phyloP scores from a whole-genome alignment of 2,888 invertebrate genomes.

The Orchesella flavescens region DNA sequence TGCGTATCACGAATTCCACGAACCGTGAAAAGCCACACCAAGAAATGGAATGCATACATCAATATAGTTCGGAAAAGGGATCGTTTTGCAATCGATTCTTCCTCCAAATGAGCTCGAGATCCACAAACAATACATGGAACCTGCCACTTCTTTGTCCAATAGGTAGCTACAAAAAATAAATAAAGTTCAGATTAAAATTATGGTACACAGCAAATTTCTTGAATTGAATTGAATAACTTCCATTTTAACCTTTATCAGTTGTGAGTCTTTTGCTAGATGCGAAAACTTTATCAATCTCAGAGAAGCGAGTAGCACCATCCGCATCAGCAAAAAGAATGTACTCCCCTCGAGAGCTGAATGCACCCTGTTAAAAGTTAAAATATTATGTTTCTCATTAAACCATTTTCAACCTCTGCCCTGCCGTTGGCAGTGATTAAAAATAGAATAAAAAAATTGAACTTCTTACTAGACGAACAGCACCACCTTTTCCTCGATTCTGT shows the following conservation, averaged over 20 bases:
- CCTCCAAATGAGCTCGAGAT: slow-evolving; percentile 95
- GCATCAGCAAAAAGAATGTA: slow-evolving; percentile 97
- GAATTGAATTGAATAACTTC: slow-evolving; percentile 1
- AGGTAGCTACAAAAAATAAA: slow-evolving; percentile 57
- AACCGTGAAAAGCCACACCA: slow-evolving; percentile 95
- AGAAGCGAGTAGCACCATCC: slow-evolving; percentile 97
- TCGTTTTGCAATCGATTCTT: slow-evolving; percentile 89
- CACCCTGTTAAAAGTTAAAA: slow-evolving; percentile 80
- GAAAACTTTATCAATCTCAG: slow-evolving; percentile 79
- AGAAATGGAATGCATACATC: slow-evolving; percentile 97
- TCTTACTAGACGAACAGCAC: slow-evolving; percentile 91
- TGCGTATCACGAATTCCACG: slow-evolving; percentile 94
- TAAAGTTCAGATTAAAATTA: no score
- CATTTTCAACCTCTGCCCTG: no score
- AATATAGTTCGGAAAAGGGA: slow-evolving; percentile 87
- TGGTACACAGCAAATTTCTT: no score
- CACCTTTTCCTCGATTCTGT: slow-evolving; percentile 97
- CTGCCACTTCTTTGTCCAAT: slow-evolving; percentile 67
- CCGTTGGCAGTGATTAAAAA: no score
- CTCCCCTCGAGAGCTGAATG: slow-evolving; percentile 90
- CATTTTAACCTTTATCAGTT: slow-evolving; percentile 44
- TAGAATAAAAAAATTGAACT: no score
- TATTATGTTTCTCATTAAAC: background rate
- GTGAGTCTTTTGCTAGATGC: slow-evolving; percentile 50
- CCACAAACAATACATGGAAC: slow-evolving; percentile 85